Evolutionary conservation across 2,888 invertebrate species (phyloP).

Genomic region (Silvanus unidentatus): DNA sequence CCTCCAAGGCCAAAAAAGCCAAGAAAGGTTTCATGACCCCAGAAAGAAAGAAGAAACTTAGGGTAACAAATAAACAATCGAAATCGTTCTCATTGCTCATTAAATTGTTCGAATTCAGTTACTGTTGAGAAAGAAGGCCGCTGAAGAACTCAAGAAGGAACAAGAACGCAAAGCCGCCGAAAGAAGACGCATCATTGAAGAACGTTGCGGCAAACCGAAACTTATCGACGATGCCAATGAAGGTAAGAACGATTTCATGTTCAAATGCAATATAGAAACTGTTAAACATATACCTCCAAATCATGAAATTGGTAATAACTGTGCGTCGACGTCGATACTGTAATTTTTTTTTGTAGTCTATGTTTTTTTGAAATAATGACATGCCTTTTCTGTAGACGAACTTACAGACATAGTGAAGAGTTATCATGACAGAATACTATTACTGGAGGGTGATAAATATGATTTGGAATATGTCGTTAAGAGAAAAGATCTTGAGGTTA

Average conservation of each 20-base stretch:
- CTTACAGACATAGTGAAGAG: constrained; percentile 71
- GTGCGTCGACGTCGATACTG: background rate
- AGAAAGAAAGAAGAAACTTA: constrained; percentile 99
- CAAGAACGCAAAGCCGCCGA: constrained; percentile 98
- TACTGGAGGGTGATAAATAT: constrained; percentile 92
- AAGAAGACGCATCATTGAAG: constrained; percentile 93
- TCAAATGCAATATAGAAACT: background rate
- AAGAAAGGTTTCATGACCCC: constrained; percentile 99
- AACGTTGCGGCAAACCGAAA: constrained; percentile 89
- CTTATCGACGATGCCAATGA: constrained; percentile 88
- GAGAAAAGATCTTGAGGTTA: constrained; percentile 98
- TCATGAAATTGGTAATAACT: background rate
- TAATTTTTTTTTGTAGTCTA: constrained; percentile 7
- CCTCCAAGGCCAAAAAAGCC: constrained; percentile 96
- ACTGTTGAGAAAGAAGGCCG: constrained; percentile 99
- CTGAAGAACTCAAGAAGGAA: constrained; percentile 98
- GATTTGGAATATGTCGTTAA: constrained; percentile 98
- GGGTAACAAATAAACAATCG: constrained; percentile 70
- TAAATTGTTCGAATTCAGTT: constrained; percentile 54
- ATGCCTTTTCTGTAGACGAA: constrained; percentile 53
- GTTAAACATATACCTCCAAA: background rate
- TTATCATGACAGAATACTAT: constrained; percentile 81
- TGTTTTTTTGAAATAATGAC: constrained; percentile 9
- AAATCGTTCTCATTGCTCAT: background rate
- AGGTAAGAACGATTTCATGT: constrained; percentile 56